Percentiles rank a stretch among this genome's conserved stretches.
Evolutionary conservation across 2,797 vertebrate species (phyloP).

Genomic region (Botia almorhae): DNA sequence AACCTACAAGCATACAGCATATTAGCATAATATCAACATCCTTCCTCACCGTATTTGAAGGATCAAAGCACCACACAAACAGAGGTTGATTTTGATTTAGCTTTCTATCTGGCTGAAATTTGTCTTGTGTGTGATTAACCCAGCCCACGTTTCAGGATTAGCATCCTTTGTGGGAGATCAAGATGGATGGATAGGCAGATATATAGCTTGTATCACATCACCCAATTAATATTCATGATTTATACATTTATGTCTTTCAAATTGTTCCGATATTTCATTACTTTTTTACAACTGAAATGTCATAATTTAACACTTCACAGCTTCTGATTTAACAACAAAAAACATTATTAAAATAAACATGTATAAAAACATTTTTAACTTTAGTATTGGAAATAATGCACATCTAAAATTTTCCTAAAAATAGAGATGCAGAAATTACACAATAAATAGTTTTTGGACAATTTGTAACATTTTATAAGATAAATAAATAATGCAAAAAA

Average conservation of each 20-base stretch:
- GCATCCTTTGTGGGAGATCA: neutral
- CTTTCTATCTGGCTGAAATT: neutral
- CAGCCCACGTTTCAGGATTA: neutral
- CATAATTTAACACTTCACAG: neutral
- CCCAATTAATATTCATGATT: neutral
- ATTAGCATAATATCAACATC: constrained; percentile 9
- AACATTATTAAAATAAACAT: neutral
- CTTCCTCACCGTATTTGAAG: neutral
- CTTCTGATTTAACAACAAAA: neutral
- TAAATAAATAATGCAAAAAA: neutral
- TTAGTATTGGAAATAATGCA: neutral
- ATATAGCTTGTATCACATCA: neutral
- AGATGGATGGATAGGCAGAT: neutral
- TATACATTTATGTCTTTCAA: neutral
- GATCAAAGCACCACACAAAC: neutral
- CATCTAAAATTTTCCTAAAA: neutral
- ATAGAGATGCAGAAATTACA: neutral
- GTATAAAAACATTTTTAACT: no score
- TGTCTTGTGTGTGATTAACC: neutral
- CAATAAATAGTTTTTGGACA: neutral
- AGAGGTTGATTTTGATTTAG: neutral
- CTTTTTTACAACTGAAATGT: neutral
- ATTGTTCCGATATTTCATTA: neutral
- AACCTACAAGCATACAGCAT: neutral
- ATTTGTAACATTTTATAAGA: neutral